Percentiles rank a stretch among this genome's conserved stretches.
phyloP scores from a whole-genome alignment of 2,797 vertebrate genomes.

The Leucoraja ocellata region DNA sequence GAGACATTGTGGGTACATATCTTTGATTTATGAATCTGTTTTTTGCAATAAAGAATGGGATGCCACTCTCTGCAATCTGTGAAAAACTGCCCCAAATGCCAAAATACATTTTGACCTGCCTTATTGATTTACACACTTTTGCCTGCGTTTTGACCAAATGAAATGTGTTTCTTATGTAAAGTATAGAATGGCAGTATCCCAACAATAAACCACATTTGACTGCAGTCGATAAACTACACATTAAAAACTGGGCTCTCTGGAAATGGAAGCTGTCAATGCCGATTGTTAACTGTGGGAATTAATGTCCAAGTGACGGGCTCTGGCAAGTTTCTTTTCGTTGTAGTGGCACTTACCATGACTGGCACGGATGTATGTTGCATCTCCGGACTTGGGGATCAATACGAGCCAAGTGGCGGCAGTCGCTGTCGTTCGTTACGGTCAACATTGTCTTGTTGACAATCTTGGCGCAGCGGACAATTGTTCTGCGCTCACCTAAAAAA shows the following conservation, averaged over 20 bases:
- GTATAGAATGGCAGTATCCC: background rate
- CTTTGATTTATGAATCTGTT: too few species aligned
- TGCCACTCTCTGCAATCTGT: too few species aligned
- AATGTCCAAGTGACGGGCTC: background rate
- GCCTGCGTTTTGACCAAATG: too few species aligned
- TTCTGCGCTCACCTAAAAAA: constrained; percentile 74
- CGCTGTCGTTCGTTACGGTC: constrained; percentile 71
- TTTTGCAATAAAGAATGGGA: too few species aligned
- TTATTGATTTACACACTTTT: too few species aligned
- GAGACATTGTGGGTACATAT: too few species aligned
- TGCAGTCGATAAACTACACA: too few species aligned
- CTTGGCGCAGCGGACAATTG: constrained; percentile 79
- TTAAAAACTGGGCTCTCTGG: background rate
- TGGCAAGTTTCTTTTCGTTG: background rate
- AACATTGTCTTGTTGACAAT: constrained; percentile 77
- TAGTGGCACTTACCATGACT: constrained; percentile 69
- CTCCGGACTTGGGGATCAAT: constrained; percentile 74
- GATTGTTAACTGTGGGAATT: background rate
- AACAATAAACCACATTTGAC: background rate
- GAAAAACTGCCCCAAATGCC: too few species aligned
- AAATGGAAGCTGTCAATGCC: background rate
- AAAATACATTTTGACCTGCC: too few species aligned
- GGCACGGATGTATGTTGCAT: constrained; percentile 85
- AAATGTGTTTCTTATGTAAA: too few species aligned
- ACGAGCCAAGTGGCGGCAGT: constrained; percentile 71